A percentile compares a stretch with the other conserved stretches of the same genome.
phyloP scores from a whole-genome alignment of 2,113 vertebrate genomes.

The Heterotilapia buettikoferi region DNA sequence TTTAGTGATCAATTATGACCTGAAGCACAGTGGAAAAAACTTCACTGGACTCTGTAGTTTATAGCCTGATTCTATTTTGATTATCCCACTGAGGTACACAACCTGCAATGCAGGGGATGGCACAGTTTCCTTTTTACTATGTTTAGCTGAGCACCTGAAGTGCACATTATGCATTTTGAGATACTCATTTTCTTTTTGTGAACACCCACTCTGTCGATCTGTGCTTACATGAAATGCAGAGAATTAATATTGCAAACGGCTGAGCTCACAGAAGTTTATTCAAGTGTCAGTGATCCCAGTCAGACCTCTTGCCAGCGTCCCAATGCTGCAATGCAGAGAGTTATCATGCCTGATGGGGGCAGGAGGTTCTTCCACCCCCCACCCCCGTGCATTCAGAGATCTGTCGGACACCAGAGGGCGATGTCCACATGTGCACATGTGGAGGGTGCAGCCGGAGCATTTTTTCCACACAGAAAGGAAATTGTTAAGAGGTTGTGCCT shows the following conservation, averaged over 20 bases:
- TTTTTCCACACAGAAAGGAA: background rate
- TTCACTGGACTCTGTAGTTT: background rate
- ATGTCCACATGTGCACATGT: conserved; percentile 9
- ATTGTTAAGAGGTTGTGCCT: background rate
- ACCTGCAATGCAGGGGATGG: conserved; percentile 48
- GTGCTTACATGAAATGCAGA: background rate
- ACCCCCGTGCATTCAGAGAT: background rate
- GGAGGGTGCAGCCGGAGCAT: background rate
- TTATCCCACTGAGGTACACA: background rate
- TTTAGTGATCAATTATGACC: background rate
- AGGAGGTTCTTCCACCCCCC: background rate
- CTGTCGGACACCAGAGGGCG: conserved; percentile 62
- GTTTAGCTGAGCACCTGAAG: background rate
- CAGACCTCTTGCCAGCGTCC: conserved; percentile 4
- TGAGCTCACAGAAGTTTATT: background rate
- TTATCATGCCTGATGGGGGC: background rate
- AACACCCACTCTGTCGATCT: background rate
- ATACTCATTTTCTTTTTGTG: background rate
- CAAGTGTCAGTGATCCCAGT: background rate
- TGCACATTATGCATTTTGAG: background rate
- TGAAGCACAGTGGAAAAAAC: background rate
- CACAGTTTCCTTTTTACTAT: conserved; percentile 4
- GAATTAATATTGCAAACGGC: background rate
- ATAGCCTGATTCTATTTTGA: background rate
- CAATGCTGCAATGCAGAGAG: conserved; percentile 72